These are phyloP conservation scores for Illadopsis cleaveri DNA, from an alignment of 2,113 vertebrate genomes.

Conservation along the genomic window DNA sequence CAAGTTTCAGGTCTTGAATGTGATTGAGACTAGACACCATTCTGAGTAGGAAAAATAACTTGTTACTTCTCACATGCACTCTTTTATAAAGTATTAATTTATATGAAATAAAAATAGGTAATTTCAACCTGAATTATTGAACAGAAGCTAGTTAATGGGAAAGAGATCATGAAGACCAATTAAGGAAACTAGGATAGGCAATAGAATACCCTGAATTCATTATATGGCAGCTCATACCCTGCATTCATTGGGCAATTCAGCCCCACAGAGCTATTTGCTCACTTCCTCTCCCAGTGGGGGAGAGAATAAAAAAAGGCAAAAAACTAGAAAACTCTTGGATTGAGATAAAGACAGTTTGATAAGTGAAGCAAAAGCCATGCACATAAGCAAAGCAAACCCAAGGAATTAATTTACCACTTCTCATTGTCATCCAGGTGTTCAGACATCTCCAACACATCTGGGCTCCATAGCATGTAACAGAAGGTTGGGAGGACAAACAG, in stretches of 20 bases:
- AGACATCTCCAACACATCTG: background rate
- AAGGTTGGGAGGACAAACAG: background rate
- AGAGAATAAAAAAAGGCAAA: background rate
- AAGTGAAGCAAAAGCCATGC: background rate
- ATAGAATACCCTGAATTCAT: background rate
- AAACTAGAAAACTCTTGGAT: background rate
- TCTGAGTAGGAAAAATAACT: background rate
- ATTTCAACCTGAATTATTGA: background rate
- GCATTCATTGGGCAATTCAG: background rate
- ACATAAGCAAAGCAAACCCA: background rate
- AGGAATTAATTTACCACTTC: background rate
- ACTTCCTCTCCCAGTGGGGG: rapidly evolving
- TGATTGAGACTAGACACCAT: background rate
- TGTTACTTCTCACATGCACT: background rate
- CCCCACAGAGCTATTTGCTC: rapidly evolving
- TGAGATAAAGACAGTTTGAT: background rate
- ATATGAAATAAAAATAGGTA: background rate
- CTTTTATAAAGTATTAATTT: background rate
- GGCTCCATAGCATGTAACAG: background rate
- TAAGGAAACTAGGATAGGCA: background rate
- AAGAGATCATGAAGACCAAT: background rate
- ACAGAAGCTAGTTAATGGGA: background rate
- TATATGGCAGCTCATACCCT: background rate
- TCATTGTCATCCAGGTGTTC: background rate
- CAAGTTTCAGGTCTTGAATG: background rate